Conservation (phyloP, 2,888 invertebrate genomes). For the Epiblema foenella region DNA sequence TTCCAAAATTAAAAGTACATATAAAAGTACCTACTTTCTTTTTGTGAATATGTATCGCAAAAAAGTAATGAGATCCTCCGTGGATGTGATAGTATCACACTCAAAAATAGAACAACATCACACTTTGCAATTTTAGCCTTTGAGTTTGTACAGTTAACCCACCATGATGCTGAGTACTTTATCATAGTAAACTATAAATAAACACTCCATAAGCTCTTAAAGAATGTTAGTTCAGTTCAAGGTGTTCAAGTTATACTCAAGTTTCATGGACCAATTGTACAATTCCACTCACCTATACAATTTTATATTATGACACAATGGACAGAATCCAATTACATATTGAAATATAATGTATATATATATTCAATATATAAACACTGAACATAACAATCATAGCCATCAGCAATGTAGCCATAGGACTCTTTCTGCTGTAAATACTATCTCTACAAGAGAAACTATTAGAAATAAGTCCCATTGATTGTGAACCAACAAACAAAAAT, state of each 20-base stretch:
- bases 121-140: neutral
- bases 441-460: neutral
- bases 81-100: neutral
- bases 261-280: neutral
- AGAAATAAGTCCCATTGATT: neutral
- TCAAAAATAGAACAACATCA: conserved; percentile 1
- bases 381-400: neutral
- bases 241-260: too few species aligned
- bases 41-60: too few species aligned
- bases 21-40: too few species aligned
- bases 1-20: too few species aligned
- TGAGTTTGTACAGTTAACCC: neutral
- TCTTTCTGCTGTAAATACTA: neutral
- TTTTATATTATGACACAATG: neutral
- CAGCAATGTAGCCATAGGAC: neutral
- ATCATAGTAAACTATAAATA: neutral
- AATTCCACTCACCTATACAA: conserved; percentile 1
- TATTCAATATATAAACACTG: neutral
- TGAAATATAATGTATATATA: neutral
- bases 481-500: neutral
- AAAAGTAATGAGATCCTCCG: too few species aligned
- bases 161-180: too few species aligned
- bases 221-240: neutral
- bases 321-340: neutral
- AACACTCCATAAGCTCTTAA: neutral